Evolutionary conservation across 2,797 vertebrate genomes (phyloP), one percentile per base, ranked within the genome.

Genomic region (Microctenopoma stevenorrisi): DNA sequence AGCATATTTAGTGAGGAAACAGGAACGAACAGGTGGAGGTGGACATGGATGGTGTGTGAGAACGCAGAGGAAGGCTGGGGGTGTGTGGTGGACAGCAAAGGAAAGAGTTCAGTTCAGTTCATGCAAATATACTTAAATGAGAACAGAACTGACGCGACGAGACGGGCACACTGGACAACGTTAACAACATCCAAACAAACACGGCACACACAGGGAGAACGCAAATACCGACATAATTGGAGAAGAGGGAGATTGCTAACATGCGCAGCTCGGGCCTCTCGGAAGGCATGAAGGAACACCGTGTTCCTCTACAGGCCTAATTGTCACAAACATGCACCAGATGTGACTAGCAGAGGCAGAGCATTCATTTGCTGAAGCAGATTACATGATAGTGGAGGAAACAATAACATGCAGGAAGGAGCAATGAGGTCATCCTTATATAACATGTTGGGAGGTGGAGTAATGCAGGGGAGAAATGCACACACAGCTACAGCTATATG

Each of bases 181-280:
- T 30, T 30, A 37, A 37, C 40, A 42, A 42, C 13, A 42, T 68
- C 68, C 78, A 88, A 88, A 88, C 85, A 88, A 84, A 81, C 68
- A 55, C 85, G 66, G 58, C 62, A 2, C 15, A 2, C 18, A 18
- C 18, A 14, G 33, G 65, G 43, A 72, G 71, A 61, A 74, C 38
- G 70, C 57, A 61, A 59, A 11, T 22, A 54, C 77, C 7, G 48
- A 57, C 0, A 53, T 26, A 11, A 63, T 47, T 71, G 79, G 72
- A 76, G 79, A 84, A 82, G 72, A 46, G 26, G 40, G 33, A 65
- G 78, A 86, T 82, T 84, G 76, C 68, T 67, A 86, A 86, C 87
- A 85, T 37, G 68, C 86, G 83, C 73, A 47, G 53, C 44, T 0
- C 10, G 35, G 7, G 69, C 51, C 44, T 65, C 28, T 49, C 12